Base-by-base conservation (phyloP, 1,140 invertebrate genomes). In the Heterodera schachtii region DNA sequence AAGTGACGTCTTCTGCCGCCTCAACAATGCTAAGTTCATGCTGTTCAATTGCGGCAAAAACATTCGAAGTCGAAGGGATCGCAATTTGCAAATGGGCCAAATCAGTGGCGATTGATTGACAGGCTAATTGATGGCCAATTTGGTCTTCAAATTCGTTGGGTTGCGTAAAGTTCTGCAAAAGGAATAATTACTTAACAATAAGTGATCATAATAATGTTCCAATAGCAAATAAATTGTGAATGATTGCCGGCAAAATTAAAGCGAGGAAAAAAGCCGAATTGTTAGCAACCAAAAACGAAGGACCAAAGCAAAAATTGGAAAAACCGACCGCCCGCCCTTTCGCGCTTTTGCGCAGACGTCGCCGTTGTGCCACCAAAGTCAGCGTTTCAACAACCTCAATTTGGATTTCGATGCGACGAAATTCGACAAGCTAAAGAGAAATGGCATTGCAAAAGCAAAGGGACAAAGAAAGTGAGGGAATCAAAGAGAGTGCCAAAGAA, bases 351-450 rank as follows among this genome's bases (percentile, higher is more conserved):
- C 66, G 69, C 21, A 44, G 82, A 19, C 69, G 81, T n/a, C 73
- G 82, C 41, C 60, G 19, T 41, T 60, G 84, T n/a, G 70, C 16
- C 9, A 84, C 81, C 49, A 84, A 21, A 31, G 77, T 78, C 21
- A 46, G 19, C 8, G 83, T 84, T 52, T 84, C 83, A 19, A 84
- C 82, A 13, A 86, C 84, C 52, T 84, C 83, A 13, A 84, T 75
- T 43, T 43, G 43, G 13, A 84, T 52, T 71, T 84, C 83, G 44
- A 84, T 43, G 44, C 73, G 19, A 11, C 75, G 84, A 5, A 81
- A 86, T 49, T 85, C 84, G 44, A 84, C 79, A 19, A 86, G 60
- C 83, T 84, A 86, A 64, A 85, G 8, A 75, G 16, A 19, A 6
- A 43, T 43, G 69, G 13, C 31, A 71, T 1, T 11, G 69, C 69